A percentile compares a stretch with the other conserved stretches of the same genome.
Conservation (phyloP, 2,113 vertebrate species). For the Rhinoderma darwinii region DNA sequence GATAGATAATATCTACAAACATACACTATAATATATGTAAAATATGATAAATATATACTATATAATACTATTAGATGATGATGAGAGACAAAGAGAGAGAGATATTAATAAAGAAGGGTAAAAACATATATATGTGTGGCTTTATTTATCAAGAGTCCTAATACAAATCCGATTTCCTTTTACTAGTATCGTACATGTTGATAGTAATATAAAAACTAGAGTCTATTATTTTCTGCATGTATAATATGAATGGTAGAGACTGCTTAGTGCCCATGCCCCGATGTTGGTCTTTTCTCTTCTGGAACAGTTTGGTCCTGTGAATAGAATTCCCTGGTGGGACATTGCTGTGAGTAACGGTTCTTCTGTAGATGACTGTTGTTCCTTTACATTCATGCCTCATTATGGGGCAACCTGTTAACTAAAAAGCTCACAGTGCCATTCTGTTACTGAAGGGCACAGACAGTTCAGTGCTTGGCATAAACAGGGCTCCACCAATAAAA, state of each 20-base stretch:
- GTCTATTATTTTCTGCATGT: too few species aligned
- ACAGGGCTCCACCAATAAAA: constrained; percentile 67
- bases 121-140: too few species aligned
- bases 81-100: too few species aligned
- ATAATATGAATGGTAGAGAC: background rate
- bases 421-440: constrained; percentile 74
- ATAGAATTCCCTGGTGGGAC: constrained; percentile 83
- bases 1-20: too few species aligned
- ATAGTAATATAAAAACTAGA: too few species aligned
- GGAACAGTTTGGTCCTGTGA: constrained; percentile 60
- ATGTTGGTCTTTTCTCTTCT: background rate
- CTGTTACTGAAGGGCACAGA: constrained; percentile 74
- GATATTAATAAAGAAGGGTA: too few species aligned
- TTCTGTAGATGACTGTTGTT: constrained; percentile 82
- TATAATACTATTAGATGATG: too few species aligned
- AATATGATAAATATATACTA: too few species aligned
- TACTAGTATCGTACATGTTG: too few species aligned
- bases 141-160: too few species aligned
- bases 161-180: too few species aligned
- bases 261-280: background rate
- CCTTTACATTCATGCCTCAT: constrained; percentile 83
- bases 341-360: constrained; percentile 78
- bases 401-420: constrained; percentile 89
- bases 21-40: too few species aligned
- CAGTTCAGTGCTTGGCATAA: constrained; percentile 70